phyloP scores from a whole-genome alignment of 2,113 vertebrate genomes.

The Gallinago jamesoni region DNA sequence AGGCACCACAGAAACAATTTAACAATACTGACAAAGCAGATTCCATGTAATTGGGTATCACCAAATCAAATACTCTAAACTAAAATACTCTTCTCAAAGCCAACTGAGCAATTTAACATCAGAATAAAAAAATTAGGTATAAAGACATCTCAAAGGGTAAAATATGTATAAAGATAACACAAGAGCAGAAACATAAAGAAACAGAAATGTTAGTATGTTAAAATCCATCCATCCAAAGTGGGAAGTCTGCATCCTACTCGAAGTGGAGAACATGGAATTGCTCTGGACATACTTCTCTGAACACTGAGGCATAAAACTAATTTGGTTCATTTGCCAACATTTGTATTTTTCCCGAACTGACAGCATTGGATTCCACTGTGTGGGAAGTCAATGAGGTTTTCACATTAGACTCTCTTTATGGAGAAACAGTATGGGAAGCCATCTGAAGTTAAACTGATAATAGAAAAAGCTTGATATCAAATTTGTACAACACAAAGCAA shows the following conservation, averaged over 20 bases:
- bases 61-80: not conserved
- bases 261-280: not conserved
- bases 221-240: not conserved
- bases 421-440: not conserved
- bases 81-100: not conserved
- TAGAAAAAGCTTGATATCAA: not conserved
- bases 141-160: not conserved
- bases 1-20: not conserved
- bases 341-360: not conserved
- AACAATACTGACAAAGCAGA: not conserved
- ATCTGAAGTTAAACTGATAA: not conserved
- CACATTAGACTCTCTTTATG: not conserved
- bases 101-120: not conserved
- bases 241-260: not conserved
- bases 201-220: not conserved
- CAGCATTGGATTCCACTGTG: not conserved
- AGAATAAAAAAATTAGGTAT: not conserved
- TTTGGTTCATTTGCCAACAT: not conserved
- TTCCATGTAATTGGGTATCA: not conserved
- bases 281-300: not conserved
- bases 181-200: not conserved
- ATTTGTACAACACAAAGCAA: not conserved
- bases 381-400: not conserved
- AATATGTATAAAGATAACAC: not conserved
- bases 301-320: not conserved